Conservation (phyloP, 2,888 invertebrate species). For the Stenolophus ochropezus region DNA sequence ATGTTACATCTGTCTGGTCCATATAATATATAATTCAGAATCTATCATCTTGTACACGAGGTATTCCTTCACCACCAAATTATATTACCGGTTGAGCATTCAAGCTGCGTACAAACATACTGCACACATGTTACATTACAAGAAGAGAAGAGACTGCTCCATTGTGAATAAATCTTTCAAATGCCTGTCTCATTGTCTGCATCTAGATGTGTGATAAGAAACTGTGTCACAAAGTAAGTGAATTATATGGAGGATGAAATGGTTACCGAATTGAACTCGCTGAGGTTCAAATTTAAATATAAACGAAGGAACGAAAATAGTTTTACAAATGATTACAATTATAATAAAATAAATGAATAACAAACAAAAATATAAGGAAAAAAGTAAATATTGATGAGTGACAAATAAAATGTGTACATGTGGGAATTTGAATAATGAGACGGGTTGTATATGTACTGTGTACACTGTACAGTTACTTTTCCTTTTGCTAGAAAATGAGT, state of each 20-base stretch:
- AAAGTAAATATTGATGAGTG: too few relatives aligned
- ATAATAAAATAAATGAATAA: too few relatives aligned
- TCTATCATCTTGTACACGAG: slow-evolving; percentile 35
- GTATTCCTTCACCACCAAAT: background rate
- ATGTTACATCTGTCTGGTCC: background rate
- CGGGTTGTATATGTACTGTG: too few relatives aligned
- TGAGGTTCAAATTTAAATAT: too few relatives aligned
- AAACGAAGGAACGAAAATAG: too few relatives aligned
- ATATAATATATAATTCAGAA: slow-evolving; percentile 56
- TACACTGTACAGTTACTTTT: slow-evolving; percentile 13
- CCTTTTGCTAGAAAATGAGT: background rate
- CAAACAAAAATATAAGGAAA: too few relatives aligned
- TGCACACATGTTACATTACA: background rate
- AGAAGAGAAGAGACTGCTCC: background rate
- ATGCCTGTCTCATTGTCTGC: slow-evolving; percentile 27
- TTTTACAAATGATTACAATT: too few relatives aligned
- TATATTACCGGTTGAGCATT: background rate
- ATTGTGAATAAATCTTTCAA: slow-evolving; percentile 42
- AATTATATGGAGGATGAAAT: background rate
- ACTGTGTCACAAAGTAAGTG: slow-evolving; percentile 10
- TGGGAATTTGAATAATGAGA: too few relatives aligned
- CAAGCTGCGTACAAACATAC: background rate
- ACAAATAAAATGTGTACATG: too few relatives aligned
- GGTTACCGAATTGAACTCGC: background rate
- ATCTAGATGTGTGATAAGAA: slow-evolving; percentile 4